These are phyloP conservation scores for Netelia melanura DNA, from an alignment of 2,888 invertebrate genomes.

Conservation along the genomic window DNA sequence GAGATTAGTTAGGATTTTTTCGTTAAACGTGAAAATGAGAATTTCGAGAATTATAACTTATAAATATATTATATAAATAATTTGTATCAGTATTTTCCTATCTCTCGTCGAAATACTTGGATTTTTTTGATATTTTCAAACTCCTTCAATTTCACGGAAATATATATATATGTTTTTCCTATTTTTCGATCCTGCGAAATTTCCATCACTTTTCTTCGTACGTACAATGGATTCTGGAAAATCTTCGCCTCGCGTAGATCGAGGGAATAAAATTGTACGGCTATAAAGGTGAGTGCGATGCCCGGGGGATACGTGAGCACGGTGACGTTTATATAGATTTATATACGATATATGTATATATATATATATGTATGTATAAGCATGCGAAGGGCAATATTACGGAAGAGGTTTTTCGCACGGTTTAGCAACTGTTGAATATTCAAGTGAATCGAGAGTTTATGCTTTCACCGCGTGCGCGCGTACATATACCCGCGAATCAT, in stretches of 20 bases:
- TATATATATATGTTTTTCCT: too few relatives aligned
- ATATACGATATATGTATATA: slow-evolving; percentile 28
- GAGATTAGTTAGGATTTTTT: neutral
- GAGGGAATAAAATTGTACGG: slow-evolving; percentile 42
- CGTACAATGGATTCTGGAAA: too few relatives aligned
- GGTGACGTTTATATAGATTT: slow-evolving; percentile 42
- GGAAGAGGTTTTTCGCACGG: slow-evolving; percentile 72
- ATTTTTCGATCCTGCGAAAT: too few relatives aligned
- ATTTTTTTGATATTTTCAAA: too few relatives aligned
- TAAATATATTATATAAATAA: too few relatives aligned
- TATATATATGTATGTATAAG: slow-evolving; percentile 10
- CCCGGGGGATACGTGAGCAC: slow-evolving; percentile 58
- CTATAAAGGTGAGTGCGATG: slow-evolving; percentile 66
- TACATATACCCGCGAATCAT: slow-evolving; percentile 71
- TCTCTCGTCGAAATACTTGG: too few relatives aligned
- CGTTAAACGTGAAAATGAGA: too few relatives aligned
- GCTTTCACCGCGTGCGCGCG: slow-evolving; percentile 72
- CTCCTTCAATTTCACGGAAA: too few relatives aligned
- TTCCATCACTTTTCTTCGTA: too few relatives aligned
- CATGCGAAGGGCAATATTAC: slow-evolving; percentile 53
- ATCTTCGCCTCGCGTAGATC: too few relatives aligned
- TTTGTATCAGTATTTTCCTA: too few relatives aligned
- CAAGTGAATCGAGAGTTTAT: slow-evolving; percentile 71
- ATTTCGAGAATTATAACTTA: too few relatives aligned
- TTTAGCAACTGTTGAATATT: slow-evolving; percentile 59